phyloP scores from a whole-genome alignment of 2,888 invertebrate genomes.

The Megaustenia siamemsis region DNA sequence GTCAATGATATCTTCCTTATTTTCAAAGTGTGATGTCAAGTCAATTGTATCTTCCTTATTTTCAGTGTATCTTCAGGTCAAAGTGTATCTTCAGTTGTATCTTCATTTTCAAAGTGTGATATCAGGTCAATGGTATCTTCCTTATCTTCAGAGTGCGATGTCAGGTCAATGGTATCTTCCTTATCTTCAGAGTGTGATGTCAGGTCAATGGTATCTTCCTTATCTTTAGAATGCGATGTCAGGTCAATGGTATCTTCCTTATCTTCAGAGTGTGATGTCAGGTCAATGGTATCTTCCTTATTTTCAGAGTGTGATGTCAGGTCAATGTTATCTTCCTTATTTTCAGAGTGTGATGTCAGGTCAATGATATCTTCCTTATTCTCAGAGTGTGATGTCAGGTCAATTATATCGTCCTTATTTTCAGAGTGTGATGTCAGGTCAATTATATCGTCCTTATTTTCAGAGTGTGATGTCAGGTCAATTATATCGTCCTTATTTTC shows the following conservation, averaged over 20 bases:
- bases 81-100: not conserved
- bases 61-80: not conserved
- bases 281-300: not conserved
- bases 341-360: not conserved
- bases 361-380: not conserved
- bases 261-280: not conserved
- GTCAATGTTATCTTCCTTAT: not conserved
- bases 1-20: not conserved
- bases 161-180: not conserved
- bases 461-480: no score
- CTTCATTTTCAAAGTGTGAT: not conserved
- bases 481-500: not conserved
- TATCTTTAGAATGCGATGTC: not conserved
- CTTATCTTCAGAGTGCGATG: not conserved
- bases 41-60: not conserved
- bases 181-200: not conserved
- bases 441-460: not conserved
- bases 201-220: not conserved
- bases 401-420: not conserved
- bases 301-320: not conserved
- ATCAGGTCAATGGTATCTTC: not conserved
- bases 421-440: no score
- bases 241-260: not conserved
- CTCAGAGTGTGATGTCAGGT: not conserved
- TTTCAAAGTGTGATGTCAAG: not conserved